Evolutionary conservation across 2,113 vertebrate genomes (phyloP).

Genomic region (Pipra filicauda): DNA sequence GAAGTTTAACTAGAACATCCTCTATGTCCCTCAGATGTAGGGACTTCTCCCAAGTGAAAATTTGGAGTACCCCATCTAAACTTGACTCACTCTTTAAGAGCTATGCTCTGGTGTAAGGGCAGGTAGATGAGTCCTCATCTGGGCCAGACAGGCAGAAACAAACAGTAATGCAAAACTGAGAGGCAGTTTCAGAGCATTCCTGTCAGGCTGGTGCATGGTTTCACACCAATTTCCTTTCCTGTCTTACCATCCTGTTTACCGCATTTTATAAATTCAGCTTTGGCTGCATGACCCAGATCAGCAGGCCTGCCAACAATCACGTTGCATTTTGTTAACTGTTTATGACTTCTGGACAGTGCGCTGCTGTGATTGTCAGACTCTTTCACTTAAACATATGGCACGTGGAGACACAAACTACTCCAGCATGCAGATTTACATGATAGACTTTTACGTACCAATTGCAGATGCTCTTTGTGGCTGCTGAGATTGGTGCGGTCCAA

Average conservation of each 20-base stretch:
- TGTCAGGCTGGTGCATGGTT: neutral
- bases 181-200: neutral
- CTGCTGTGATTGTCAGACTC: conserved; percentile 57
- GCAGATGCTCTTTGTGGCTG: conserved; percentile 8
- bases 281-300: conserved; percentile 36
- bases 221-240: neutral
- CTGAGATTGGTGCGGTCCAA: neutral
- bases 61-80: neutral
- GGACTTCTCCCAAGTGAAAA: neutral
- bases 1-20: neutral
- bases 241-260: neutral
- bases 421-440: conserved; percentile 2
- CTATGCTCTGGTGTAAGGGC: neutral
- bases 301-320: conserved; percentile 47
- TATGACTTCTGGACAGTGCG: conserved; percentile 50
- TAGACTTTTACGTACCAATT: conserved; percentile 32
- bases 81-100: neutral
- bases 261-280: conserved; percentile 30
- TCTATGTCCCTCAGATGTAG: neutral
- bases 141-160: neutral
- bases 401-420: conserved; percentile 18
- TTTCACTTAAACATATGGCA: conserved; percentile 55
- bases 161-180: neutral
- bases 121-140: neutral
- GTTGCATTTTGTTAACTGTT: conserved; percentile 49